Percentiles rank a stretch among this genome's conserved stretches.
These are phyloP conservation scores for Laticauda colubrina DNA, from an alignment of 2,113 vertebrate species.

Conservation along the genomic window DNA sequence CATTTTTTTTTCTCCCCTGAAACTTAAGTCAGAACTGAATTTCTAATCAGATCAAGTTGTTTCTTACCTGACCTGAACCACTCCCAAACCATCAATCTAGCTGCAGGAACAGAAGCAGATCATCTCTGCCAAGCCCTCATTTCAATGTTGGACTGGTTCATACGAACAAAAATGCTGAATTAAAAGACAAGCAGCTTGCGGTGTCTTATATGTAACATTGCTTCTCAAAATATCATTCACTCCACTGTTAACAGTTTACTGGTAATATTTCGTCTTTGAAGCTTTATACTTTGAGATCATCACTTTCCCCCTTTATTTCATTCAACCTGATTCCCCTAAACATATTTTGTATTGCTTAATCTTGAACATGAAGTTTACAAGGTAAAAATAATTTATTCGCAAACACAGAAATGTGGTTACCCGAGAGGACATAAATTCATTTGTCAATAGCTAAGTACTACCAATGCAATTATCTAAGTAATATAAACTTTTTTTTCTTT, in stretches of 20 bases:
- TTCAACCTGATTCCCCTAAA: too few species aligned
- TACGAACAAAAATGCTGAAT: background rate
- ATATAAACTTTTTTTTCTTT: slow-evolving; percentile 3
- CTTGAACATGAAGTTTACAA: background rate
- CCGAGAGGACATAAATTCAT: background rate
- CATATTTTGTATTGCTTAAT: background rate
- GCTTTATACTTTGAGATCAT: background rate
- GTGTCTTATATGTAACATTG: background rate
- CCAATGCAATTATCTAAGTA: slow-evolving; percentile 17
- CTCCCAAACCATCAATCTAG: background rate
- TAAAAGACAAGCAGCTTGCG: background rate
- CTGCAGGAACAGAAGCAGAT: background rate
- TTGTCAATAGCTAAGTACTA: background rate
- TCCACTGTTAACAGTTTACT: background rate
- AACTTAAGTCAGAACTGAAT: background rate
- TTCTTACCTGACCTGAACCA: background rate
- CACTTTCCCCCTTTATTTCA: background rate
- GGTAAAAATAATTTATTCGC: background rate
- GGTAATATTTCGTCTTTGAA: background rate
- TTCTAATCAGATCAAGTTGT: background rate
- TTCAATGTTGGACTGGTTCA: background rate
- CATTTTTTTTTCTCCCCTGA: background rate
- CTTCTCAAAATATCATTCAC: background rate
- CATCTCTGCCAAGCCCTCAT: background rate
- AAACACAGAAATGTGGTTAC: slow-evolving; percentile 15